Base-by-base conservation (phyloP, 2,888 invertebrate genomes). In the Ernsta delagoae region DNA sequence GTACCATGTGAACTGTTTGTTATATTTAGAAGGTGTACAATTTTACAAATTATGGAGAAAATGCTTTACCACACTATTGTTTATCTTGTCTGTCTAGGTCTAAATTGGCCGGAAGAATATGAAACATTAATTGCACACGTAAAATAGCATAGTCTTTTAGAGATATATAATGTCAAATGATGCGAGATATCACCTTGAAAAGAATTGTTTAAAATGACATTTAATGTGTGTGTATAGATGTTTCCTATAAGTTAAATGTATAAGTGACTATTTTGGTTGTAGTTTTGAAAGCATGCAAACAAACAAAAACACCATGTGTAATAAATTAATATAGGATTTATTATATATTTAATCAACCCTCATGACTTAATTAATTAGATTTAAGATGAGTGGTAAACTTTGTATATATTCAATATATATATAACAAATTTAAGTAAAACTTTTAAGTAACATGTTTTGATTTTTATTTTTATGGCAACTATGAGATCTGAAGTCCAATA, bases 371-470 rank as follows among this genome's bases (percentile, higher is more conserved):
- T 88, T 88, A 83, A 83, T 81, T 92, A 92, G 90, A 83, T 83
- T 79, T 90, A 91, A 90, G 90, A 85, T 85, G 91, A 90, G 89
- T 89, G 89, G 86, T 89, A 85, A 89, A 90, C 86, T 87, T 87
- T 92, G 90, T 92, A 92, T 89, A 92, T 93, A 92, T 85, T 91
- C 88, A 89, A 83, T 88, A 91, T 90, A 91, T 88, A 91, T 90
- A 91, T 88, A 90, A 89, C 84, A 81, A 85, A 85, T 86, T 86
- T 90, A 92, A 92, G 91, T 89, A 93, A 92, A 93, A 87, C 89
- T 92, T 90, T 91, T 90, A 91, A 90, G 90, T 90, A 89, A 90
- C 80, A 88, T 86, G 86, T 79, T 76, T 78, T 83, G 90, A 83
- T 88, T 92, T 92, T 93, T 84, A 90, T 92, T 92, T 90, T 70